A percentile compares a stretch with the other conserved stretches of the same genome.
Evolutionary conservation across 2,797 vertebrate species (phyloP).

Genomic region (Octomys mimax): DNA sequence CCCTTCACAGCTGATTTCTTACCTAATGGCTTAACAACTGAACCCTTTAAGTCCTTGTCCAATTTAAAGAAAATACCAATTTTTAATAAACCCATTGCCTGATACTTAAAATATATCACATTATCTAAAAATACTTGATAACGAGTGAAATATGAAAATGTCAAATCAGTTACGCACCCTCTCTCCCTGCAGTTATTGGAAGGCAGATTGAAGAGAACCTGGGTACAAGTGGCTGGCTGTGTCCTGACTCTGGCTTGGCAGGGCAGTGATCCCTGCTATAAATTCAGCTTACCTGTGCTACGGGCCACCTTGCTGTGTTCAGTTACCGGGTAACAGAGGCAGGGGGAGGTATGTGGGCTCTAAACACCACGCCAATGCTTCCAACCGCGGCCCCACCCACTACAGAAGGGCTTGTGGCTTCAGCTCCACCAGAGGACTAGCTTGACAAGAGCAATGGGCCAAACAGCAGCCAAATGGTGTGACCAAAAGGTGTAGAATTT

Average conservation of each 20-base stretch:
- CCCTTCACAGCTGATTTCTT: not conserved
- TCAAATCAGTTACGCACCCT: not conserved
- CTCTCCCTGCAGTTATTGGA: not conserved
- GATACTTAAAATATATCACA: not conserved
- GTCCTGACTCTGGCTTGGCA: not conserved
- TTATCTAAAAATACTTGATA: conserved; percentile 1
- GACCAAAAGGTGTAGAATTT: not conserved
- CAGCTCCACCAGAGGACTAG: not conserved
- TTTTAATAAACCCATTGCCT: not conserved
- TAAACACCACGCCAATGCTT: not conserved
- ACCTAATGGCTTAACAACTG: not conserved
- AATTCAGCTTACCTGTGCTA: not conserved
- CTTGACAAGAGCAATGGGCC: conserved; percentile 12
- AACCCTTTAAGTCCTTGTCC: not conserved
- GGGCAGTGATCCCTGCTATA: accelerated
- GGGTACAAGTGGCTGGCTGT: not conserved
- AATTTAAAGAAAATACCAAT: not conserved
- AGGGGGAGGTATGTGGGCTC: not conserved
- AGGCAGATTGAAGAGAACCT: not conserved
- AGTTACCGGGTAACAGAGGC: conserved; percentile 23
- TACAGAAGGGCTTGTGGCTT: conserved; percentile 47
- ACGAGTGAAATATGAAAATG: conserved; percentile 7
- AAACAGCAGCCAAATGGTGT: not conserved
- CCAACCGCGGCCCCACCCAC: conserved; percentile 48
- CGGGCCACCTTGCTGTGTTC: not conserved